Conservation (phyloP, 2,113 vertebrate genomes). For the Anas platyrhynchos region DNA sequence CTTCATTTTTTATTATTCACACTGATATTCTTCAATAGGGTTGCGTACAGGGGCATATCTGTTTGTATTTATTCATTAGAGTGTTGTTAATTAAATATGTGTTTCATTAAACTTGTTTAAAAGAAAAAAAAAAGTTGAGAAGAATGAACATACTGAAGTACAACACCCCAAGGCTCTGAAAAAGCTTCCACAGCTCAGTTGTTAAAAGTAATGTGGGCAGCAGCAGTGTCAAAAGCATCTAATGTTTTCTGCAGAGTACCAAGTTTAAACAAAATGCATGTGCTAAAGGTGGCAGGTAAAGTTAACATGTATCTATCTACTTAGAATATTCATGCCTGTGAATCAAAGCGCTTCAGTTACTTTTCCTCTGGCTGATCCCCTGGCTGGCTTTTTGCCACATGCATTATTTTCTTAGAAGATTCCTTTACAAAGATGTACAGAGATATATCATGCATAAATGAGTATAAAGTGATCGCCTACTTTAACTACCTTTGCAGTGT, state of each 20-base stretch:
- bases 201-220: slow-evolving; percentile 72
- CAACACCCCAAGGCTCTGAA: slow-evolving; percentile 67
- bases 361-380: slow-evolving; percentile 50
- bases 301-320: slow-evolving; percentile 58
- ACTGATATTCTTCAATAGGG: slow-evolving; percentile 36
- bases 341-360: slow-evolving; percentile 60
- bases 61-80: slow-evolving; percentile 75
- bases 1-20: slow-evolving; percentile 68
- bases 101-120: slow-evolving; percentile 78
- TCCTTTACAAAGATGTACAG: slow-evolving; percentile 16
- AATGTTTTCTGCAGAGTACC: slow-evolving; percentile 48
- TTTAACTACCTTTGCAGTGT: neutral
- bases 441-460: neutral
- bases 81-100: slow-evolving; percentile 78
- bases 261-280: slow-evolving; percentile 64
- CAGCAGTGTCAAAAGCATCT: slow-evolving; percentile 70
- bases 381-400: slow-evolving; percentile 67
- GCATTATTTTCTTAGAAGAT: slow-evolving; percentile 64
- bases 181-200: slow-evolving; percentile 63
- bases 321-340: slow-evolving; percentile 48
- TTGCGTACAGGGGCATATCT: slow-evolving; percentile 46
- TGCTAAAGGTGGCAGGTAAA: slow-evolving; percentile 48
- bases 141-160: slow-evolving; percentile 63
- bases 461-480: neutral
- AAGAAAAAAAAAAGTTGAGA: slow-evolving; percentile 56